Evolutionary conservation across 2,113 vertebrate genomes (phyloP), one percentile per base, ranked within the genome.

Genomic region (Vidua chalybeata): DNA sequence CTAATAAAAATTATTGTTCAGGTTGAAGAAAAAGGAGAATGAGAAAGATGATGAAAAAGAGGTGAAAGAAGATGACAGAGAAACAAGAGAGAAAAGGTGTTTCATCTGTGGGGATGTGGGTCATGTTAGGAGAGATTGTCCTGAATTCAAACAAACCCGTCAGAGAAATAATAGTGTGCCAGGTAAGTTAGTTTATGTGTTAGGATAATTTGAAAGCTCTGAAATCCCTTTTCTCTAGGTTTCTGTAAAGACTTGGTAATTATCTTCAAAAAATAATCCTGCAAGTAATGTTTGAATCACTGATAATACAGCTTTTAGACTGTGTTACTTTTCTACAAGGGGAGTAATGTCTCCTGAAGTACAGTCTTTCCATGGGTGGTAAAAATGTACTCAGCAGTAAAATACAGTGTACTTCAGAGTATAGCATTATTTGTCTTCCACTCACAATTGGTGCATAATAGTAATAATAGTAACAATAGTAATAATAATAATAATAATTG

Each of bases 81-180:
- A 99, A 91, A 98, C 98, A 23, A 98, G 99, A 97, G 99, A 99
- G 96, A 97, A 99, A 67, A 99, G 99, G 6, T 99, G 99, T 92
- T 99, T 99, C 95, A 99, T 99, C 97, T 99, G 99, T 75, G 99
- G 99, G 28, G 99, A 99, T 94, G 98, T 98, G 64, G 99, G 99
- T 43, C 99, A 99, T 11, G 99, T 99, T 28, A 97, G 99, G 81
- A 98, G 99, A 89, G 99, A 99, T 96, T 99, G 99, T 91, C 99
- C 99, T 9, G 99, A 99, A 84, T 99, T 99, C 97, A 98, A 99
- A 92, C 98, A 99, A 94, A 98, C 99, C 14, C 99, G 99, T 41
- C 99, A 99, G 97, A 98, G 99, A 97, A 98, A 92, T 96, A 84
- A 98, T 87, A 84, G 97, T 8, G 95, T 98, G 33, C 98, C 98